Conservation (phyloP, 2,888 invertebrate species). For the Agapetus fuscipes region DNA sequence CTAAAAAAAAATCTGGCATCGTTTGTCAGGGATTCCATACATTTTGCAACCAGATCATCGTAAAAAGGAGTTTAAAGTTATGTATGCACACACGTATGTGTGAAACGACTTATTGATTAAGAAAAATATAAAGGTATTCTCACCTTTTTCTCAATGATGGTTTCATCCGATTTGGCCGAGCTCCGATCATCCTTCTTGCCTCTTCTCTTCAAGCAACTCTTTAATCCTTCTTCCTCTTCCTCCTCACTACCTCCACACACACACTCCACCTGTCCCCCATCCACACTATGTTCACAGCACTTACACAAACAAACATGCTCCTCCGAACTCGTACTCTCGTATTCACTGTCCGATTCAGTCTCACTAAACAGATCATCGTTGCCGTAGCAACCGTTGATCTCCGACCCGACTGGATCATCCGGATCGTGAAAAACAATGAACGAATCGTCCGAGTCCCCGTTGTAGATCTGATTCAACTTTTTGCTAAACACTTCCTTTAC, state of each 20-base stretch:
- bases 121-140: slow-evolving; percentile 1
- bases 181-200: not conserved
- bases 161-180: not conserved
- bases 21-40: no score
- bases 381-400: slow-evolving; percentile 35
- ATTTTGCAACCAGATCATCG: no score
- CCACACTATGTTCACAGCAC: slow-evolving; percentile 22
- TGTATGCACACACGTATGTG: no score
- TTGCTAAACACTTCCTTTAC: not conserved
- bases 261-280: not conserved
- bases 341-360: slow-evolving; percentile 22
- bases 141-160: slow-evolving; percentile 2
- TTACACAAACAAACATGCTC: slow-evolving; percentile 21
- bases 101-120: no score
- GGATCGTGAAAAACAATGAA: slow-evolving; percentile 42
- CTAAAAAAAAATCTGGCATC: no score
- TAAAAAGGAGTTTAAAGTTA: no score
- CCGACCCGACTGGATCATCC: slow-evolving; percentile 36
- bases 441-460: slow-evolving; percentile 51
- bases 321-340: slow-evolving; percentile 15
- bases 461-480: slow-evolving; percentile 28
- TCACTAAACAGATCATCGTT: slow-evolving; percentile 24
- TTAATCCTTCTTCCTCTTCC: slow-evolving; percentile 1
- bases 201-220: slow-evolving; percentile 9
- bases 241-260: not conserved